Conservation (phyloP, 2,113 vertebrate genomes). For the Drymodes brunneopygia region DNA sequence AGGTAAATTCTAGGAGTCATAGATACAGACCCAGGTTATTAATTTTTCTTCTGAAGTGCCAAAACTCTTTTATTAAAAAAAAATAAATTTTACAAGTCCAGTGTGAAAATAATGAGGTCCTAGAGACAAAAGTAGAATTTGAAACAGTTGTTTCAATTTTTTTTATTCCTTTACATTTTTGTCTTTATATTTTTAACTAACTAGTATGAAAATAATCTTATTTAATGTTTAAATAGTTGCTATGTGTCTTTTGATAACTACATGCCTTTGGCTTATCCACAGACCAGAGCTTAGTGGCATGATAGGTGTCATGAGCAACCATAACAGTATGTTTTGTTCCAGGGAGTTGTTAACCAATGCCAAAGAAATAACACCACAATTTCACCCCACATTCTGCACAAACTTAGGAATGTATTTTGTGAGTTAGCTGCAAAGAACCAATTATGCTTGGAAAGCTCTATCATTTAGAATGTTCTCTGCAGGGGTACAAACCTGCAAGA, state of each 20-base stretch:
- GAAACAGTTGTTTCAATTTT: neutral
- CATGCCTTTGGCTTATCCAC: neutral
- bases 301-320: neutral
- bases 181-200: neutral
- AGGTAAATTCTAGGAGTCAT: neutral
- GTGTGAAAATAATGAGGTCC: neutral
- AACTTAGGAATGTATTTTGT: neutral
- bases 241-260: neutral
- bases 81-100: neutral
- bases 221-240: neutral
- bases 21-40: neutral
- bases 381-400: neutral
- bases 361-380: neutral
- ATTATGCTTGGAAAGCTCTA: neutral
- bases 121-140: neutral
- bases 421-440: neutral
- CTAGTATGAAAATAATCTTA: neutral
- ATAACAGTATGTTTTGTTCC: neutral
- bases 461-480: neutral
- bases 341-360: neutral
- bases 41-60: fast-evolving
- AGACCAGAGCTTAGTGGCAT: neutral
- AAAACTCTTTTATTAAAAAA: neutral
- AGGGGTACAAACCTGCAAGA: neutral
- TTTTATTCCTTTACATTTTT: neutral